Evolutionary conservation across 2,888 invertebrate genomes (phyloP), one percentile per base, ranked within the genome.

Genomic region (Sicus ferrugineus): DNA sequence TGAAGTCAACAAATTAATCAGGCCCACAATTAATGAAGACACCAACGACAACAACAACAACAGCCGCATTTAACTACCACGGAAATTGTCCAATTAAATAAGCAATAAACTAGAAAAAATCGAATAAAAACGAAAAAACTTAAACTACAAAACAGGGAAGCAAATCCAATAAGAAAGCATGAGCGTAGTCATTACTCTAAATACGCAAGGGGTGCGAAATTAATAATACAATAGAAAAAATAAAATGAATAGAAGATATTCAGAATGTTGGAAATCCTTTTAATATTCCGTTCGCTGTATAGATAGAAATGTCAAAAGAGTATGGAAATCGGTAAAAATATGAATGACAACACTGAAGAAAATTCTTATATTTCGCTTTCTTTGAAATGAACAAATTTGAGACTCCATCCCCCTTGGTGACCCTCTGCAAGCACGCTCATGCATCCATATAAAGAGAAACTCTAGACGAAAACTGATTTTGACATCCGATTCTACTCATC

Each of bases 51-150:
- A 71, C 69, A 72, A 52, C 46, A 46, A 46, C n/a, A 34, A 34
- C 38, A 34, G 68, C 63, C 68, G 19, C 69, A 69, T 70, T 70
- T 42, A 34, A 34, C 46, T n/a, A 14, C n/a, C 73, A 73, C 52
- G 34, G 9, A 34, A 34, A 34, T 77, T 79, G 78, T 65, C 79
- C 79, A 80, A 80, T 80, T 79, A 80, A 79, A 79, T 78, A 76
- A 79, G 79, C 79, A 78, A 80, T 78, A 78, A 80, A 72, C 31
- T 61, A 65, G 54, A 65, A 67, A 67, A n/a, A n/a, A 38, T 56
- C 54, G 68, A 50, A 42, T 34, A 65, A 46, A 9, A 46, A 46
- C 14, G 5, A 34, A 34, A 34, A 19, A n/a, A n/a, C n/a, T n/a
- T n/a, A n/a, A n/a, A n/a, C n/a, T n/a, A n/a, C n/a, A n/a, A n/a